Percentiles rank a stretch among this genome's conserved stretches.
Conservation (phyloP, 1,140 invertebrate species). For the Drosophila punjabiensis region DNA sequence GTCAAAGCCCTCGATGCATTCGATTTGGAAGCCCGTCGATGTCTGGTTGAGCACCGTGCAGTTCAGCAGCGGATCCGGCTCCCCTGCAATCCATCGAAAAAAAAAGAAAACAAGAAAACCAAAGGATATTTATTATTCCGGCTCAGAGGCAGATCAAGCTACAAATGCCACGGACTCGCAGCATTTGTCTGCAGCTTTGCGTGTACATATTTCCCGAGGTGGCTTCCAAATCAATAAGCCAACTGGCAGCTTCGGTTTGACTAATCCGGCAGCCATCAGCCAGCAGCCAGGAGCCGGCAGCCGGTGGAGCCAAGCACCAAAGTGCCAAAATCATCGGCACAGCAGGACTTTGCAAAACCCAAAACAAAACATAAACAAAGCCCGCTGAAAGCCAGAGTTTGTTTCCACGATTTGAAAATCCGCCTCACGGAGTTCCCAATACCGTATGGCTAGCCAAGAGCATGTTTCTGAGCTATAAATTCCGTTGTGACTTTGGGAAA, state of each 20-base stretch:
- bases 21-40: conserved; percentile 90
- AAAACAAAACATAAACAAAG: conserved; percentile 67
- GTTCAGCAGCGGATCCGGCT: conserved; percentile 91
- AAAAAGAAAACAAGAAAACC: not conserved
- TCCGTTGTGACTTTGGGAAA: not conserved
- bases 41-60: conserved; percentile 92
- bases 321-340: conserved; percentile 76
- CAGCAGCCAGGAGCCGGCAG: not conserved
- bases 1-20: conserved; percentile 92
- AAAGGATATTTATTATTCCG: conserved; percentile 57
- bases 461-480: not conserved
- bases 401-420: not conserved
- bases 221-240: conserved; percentile 67
- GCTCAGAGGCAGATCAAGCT: conserved; percentile 41
- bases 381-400: conserved; percentile 5
- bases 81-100: conserved; percentile 86
- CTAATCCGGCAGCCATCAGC: conserved; percentile 19
- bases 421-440: conserved; percentile 6
- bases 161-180: conserved; percentile 57
- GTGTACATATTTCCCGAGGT: conserved; percentile 10
- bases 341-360: conserved; percentile 39
- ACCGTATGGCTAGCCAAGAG: conserved; percentile 20
- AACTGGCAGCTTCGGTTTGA: conserved; percentile 34
- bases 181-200: conserved; percentile 34
- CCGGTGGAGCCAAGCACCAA: conserved; percentile 45